Percentiles rank a stretch among this genome's conserved stretches.
phyloP scores from a whole-genome alignment of 2,113 vertebrate species.

The Tor tambroides region DNA sequence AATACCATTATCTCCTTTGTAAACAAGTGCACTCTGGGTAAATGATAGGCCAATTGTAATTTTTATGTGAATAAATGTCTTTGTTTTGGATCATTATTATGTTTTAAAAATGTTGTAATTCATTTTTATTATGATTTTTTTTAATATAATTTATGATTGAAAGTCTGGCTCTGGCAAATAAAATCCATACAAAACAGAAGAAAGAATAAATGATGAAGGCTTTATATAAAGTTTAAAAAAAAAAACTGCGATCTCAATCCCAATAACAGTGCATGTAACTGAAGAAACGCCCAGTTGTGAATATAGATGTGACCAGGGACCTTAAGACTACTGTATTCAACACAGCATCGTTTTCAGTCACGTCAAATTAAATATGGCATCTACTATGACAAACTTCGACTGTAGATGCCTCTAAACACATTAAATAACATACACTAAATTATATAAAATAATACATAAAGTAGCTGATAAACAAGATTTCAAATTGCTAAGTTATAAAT shows the following conservation, averaged over 20 bases:
- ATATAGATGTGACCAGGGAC: neutral
- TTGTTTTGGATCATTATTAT: neutral
- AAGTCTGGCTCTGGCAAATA: neutral
- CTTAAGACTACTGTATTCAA: neutral
- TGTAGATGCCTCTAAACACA: neutral
- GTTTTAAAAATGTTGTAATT: neutral
- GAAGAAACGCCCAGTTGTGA: neutral
- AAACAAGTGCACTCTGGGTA: neutral
- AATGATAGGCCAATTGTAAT: neutral
- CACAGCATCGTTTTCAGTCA: neutral
- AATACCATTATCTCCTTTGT: neutral
- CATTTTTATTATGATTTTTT: neutral
- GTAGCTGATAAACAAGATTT: neutral
- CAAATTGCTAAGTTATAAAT: neutral
- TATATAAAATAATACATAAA: neutral
- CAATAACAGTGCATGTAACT: neutral
- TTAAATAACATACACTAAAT: neutral
- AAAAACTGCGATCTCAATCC: too few species aligned
- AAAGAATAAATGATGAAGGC: neutral
- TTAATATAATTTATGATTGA: neutral
- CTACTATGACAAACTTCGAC: neutral
- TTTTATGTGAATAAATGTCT: neutral
- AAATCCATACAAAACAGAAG: neutral
- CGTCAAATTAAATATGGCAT: neutral
- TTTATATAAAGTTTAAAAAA: neutral